phyloP scores from a whole-genome alignment of 2,888 invertebrate genomes.

The Chrysodeixis includens region DNA sequence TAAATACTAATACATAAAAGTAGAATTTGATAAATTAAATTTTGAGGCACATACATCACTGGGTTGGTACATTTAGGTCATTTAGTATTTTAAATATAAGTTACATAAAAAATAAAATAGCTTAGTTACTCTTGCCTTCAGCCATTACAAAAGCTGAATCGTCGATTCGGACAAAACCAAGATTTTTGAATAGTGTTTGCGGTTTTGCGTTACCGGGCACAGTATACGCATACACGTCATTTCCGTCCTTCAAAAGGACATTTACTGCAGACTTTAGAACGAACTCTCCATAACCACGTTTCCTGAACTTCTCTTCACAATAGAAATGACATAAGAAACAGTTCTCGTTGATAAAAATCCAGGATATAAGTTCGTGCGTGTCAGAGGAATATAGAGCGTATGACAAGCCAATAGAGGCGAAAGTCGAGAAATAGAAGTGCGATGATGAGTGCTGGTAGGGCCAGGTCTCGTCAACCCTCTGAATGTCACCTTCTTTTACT shows the following conservation, averaged over 20 bases:
- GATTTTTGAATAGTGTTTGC: constrained; percentile 46
- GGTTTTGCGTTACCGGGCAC: constrained; percentile 55
- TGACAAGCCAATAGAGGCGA: constrained; percentile 49
- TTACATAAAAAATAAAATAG: background rate
- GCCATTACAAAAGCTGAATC: constrained; percentile 39
- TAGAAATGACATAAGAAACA: constrained; percentile 57
- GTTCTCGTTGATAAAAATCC: constrained; percentile 62
- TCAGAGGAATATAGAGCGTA: constrained; percentile 55
- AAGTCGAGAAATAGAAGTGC: constrained; percentile 44
- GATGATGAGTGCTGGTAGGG: constrained; percentile 43
- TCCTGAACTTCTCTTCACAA: constrained; percentile 54
- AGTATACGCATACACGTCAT: constrained; percentile 55
- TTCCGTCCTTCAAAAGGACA: constrained; percentile 47
- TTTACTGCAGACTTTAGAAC: constrained; percentile 55
- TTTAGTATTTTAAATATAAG: too few relatives aligned
- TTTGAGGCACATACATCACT: too few relatives aligned
- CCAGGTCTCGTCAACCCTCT: constrained; percentile 54
- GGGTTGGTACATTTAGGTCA: too few relatives aligned
- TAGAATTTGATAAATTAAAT: too few relatives aligned
- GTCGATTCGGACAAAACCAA: constrained; percentile 53
- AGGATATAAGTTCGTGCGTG: constrained; percentile 51
- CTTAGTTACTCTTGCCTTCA: background rate
- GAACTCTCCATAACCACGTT: constrained; percentile 57
- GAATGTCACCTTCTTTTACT: constrained; percentile 49
- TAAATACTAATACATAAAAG: too few relatives aligned